Conservation (phyloP, 2,888 invertebrate species). For the Lysandra coridon region DNA sequence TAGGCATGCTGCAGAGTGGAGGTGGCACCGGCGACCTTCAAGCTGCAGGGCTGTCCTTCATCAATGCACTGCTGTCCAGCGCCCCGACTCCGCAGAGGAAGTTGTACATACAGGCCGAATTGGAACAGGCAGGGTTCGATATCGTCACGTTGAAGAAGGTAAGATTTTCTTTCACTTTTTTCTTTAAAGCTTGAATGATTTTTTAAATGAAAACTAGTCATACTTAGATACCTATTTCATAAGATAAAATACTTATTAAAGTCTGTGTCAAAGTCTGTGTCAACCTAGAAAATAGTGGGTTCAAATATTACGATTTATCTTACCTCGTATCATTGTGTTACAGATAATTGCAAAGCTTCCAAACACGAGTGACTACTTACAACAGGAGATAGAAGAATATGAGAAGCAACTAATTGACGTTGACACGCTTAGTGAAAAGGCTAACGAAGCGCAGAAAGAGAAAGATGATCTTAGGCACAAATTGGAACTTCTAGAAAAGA, state of each 20-base stretch:
- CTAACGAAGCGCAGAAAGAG: slow-evolving; percentile 85
- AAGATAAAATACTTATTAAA: background rate
- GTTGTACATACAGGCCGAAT: slow-evolving; percentile 91
- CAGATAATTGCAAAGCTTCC: slow-evolving; percentile 84
- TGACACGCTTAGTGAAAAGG: slow-evolving; percentile 85
- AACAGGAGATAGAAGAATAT: slow-evolving; percentile 87
- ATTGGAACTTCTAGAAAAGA: slow-evolving; percentile 84
- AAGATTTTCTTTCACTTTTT: slow-evolving; percentile 21
- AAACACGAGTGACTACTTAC: slow-evolving; percentile 82
- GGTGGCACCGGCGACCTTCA: slow-evolving; percentile 87
- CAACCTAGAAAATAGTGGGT: background rate
- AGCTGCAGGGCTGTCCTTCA: slow-evolving; percentile 89
- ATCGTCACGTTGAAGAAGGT: slow-evolving; percentile 82
- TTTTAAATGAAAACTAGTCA: background rate
- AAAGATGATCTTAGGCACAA: slow-evolving; percentile 83
- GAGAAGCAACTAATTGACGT: slow-evolving; percentile 89
- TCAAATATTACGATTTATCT: background rate
- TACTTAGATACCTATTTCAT: background rate
- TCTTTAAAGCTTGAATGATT: background rate
- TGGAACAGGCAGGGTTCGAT: slow-evolving; percentile 91
- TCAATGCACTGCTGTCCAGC: slow-evolving; percentile 90
- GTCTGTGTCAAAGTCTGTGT: background rate
- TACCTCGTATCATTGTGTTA: slow-evolving; percentile 38
- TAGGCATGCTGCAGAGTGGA: slow-evolving; percentile 91
- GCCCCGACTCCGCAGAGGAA: slow-evolving; percentile 87